Percentiles rank a stretch among this genome's conserved stretches.
phyloP scores from a whole-genome alignment of 2,888 invertebrate species.

The Drosophila melanosoma region DNA sequence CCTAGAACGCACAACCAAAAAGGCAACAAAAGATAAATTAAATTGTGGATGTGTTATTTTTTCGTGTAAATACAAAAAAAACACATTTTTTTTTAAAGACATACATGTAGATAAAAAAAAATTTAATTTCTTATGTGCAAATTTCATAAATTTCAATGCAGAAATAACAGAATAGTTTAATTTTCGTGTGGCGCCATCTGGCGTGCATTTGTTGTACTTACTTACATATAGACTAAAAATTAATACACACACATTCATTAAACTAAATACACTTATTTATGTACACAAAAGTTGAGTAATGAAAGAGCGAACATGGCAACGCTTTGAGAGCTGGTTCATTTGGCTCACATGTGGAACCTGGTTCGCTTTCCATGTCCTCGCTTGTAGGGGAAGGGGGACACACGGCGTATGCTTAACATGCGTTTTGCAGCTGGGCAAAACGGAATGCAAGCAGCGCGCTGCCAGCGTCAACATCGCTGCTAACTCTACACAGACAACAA shows the following conservation, averaged over 20 bases:
- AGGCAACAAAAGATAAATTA: conserved; percentile 46
- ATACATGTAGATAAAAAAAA: conserved; percentile 1
- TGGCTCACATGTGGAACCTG: conserved; percentile 27
- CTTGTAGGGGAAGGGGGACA: conserved; percentile 2
- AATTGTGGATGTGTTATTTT: conserved; percentile 11
- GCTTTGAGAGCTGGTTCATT: conserved; percentile 1
- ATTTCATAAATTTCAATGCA: conserved; percentile 48
- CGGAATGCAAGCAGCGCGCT: conserved; percentile 52
- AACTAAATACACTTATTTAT: conserved; percentile 67
- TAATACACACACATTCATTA: conserved; percentile 41
- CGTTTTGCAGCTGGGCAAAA: conserved; percentile 51
- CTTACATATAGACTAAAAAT: conserved; percentile 17
- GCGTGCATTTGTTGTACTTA: conserved; percentile 41
- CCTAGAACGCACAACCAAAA: conserved; percentile 68
- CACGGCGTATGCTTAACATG: conserved; percentile 62
- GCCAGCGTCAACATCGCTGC: conserved; percentile 39
- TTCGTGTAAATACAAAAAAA: conserved; percentile 2
- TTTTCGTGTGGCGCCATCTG: conserved; percentile 50
- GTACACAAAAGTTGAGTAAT: conserved; percentile 53
- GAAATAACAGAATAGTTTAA: conserved; percentile 29
- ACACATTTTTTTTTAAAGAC: not conserved
- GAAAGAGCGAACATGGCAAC: conserved; percentile 10
- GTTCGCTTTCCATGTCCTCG: conserved; percentile 16
- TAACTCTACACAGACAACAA: conserved; percentile 23
- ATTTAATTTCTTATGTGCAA: conserved; percentile 29